A percentile compares a stretch with the other conserved stretches of the same genome.
Conservation (phyloP, 2,113 vertebrate species). For the Gyps fulvus region DNA sequence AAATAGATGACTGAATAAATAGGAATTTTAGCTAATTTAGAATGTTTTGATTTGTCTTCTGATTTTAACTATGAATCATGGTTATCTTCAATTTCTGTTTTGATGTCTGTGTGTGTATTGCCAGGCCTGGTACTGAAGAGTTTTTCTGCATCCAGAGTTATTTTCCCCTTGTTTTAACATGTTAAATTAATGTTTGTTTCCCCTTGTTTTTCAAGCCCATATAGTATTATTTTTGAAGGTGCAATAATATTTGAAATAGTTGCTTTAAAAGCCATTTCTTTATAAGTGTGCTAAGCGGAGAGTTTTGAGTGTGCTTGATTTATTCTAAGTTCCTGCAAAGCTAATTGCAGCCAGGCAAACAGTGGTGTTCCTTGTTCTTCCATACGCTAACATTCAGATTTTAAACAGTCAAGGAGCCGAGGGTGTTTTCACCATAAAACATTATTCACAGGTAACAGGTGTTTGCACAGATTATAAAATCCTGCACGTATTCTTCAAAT, state of each 20-base stretch:
- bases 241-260: conserved; percentile 54
- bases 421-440: background rate
- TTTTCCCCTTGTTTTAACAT: background rate
- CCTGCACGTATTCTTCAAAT: conserved; percentile 25
- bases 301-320: background rate
- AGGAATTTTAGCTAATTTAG: background rate
- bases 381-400: background rate
- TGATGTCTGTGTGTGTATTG: background rate
- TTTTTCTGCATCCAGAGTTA: background rate
- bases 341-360: background rate
- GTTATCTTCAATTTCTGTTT: background rate
- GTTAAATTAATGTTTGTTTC: background rate
- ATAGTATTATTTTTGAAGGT: conserved; percentile 50
- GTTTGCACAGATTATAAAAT: conserved; percentile 9
- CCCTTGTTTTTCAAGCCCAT: background rate
- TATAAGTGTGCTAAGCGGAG: background rate
- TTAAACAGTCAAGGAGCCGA: background rate
- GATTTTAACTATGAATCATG: background rate
- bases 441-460: fast-evolving
- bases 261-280: conserved; percentile 63
- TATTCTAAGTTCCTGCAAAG: background rate
- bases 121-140: background rate
- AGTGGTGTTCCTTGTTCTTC: conserved; percentile 40
- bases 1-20: background rate
- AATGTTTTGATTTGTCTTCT: background rate